Evolutionary conservation across 92 coral and sea anemone genomes (phyloP), one percentile per base, ranked within the genome.

Genomic region (Phenganax marumi): DNA sequence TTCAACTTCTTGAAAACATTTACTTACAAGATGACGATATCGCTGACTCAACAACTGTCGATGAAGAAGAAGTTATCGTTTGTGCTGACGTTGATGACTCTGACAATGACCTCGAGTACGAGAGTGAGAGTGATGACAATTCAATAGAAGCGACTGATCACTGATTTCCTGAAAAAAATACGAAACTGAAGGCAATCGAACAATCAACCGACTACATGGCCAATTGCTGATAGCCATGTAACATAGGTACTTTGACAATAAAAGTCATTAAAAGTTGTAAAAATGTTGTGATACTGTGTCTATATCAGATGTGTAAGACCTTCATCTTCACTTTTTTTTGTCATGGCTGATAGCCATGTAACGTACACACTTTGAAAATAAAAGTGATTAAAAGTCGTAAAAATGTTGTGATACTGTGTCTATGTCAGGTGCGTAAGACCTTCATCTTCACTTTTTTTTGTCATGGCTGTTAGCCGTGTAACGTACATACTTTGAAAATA

Each of bases 51-150:
- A 56, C 8, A 8, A 19, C 16, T 14, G 63, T 13, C 16, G 0
- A 56, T 3, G 63, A 56, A 56, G 63, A 56, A 19, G 17, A 19
- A 56, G 21, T 56, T 13, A 56, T 56, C 21, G 21, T 56, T 13
- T 56, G 21, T 56, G 63, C 1, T 13, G 21, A 19, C 21, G 63
- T 56, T 8, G 21, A 13, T 56, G 1, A 13, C 17, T 56, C 63
- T 56, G 63, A 56, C 1, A 56, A 56, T 8, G 63, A 56, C 16
- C 16, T 56, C 21, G 21, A 19, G 16, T 56, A 14, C 21, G 8
- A 56, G 16, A 56, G 63, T 56, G 63, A 56, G 63, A 56, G 63
- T 56, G 63, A 56, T 56, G 63, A 17, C 60, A 17, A 54, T 54
- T 54, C 17, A 10, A 10, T 54, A 10, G 60, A 10, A 54, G 17